Conservation (phyloP, 2,888 invertebrate genomes). For the Ethmia dodecea region DNA sequence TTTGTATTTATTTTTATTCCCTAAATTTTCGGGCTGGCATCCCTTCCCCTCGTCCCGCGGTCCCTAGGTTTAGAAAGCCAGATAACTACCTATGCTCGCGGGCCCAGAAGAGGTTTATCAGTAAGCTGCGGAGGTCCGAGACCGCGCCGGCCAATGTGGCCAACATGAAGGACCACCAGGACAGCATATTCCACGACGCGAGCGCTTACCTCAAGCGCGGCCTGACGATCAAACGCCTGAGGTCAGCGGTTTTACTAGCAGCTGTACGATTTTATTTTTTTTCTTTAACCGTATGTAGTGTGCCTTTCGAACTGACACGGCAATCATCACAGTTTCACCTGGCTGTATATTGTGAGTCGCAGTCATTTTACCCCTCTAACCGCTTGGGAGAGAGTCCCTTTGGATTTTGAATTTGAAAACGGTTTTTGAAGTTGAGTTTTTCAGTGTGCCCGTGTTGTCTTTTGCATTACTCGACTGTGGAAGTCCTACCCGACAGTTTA, state of each 20-base stretch:
- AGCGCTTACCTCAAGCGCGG: slow-evolving; percentile 71
- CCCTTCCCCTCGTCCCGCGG: slow-evolving; percentile 43
- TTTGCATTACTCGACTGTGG: slow-evolving; percentile 1
- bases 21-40: slow-evolving; percentile 34
- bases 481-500: background rate
- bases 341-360: slow-evolving; percentile 11
- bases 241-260: slow-evolving; percentile 63
- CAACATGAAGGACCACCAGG: slow-evolving; percentile 56
- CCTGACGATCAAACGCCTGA: slow-evolving; percentile 73
- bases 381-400: slow-evolving; percentile 28
- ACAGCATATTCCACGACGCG: slow-evolving; percentile 68
- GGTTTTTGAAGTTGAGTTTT: background rate
- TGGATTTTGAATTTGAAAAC: slow-evolving; percentile 1
- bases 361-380: slow-evolving; percentile 24
- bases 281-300: slow-evolving; percentile 61
- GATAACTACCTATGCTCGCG: slow-evolving; percentile 70
- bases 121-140: slow-evolving; percentile 58
- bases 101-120: slow-evolving; percentile 45
- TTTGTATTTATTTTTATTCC: slow-evolving; percentile 55
- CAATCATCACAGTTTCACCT: slow-evolving; percentile 7
- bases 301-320: slow-evolving; percentile 67
- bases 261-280: slow-evolving; percentile 61
- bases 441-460: background rate
- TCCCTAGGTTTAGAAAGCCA: slow-evolving; percentile 73
- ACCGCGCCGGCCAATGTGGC: slow-evolving; percentile 62